Conservation (phyloP, 2,797 vertebrate species). For the Pangasius larnaudii region DNA sequence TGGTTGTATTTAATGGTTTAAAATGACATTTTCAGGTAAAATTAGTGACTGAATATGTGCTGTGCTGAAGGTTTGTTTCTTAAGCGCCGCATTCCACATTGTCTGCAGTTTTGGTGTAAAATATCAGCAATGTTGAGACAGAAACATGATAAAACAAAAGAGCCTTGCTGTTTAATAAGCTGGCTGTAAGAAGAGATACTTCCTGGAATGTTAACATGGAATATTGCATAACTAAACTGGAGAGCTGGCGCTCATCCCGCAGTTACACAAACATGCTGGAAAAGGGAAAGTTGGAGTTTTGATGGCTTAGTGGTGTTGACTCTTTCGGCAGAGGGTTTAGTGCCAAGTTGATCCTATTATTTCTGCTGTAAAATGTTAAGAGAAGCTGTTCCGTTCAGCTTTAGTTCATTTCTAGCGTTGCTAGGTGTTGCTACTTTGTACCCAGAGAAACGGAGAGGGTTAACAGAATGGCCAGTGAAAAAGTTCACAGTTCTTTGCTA, state of each 20-base stretch:
- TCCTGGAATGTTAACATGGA: constrained; percentile 24
- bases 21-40: too few relatives aligned
- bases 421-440: too few relatives aligned
- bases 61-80: background rate
- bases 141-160: constrained; percentile 28
- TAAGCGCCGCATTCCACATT: background rate
- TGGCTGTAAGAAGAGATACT: background rate
- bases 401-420: background rate
- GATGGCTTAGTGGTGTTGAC: background rate
- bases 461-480: background rate
- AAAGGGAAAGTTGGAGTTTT: background rate
- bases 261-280: background rate
- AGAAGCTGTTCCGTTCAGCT: background rate
- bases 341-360: too few relatives aligned
- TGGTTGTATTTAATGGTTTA: background rate
- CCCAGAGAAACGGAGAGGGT: background rate
- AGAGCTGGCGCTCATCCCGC: background rate
- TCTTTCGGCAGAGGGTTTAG: background rate
- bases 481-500: background rate
- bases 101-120: background rate
- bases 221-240: background rate
- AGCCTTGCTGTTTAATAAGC: background rate
- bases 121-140: background rate
- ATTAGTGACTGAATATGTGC: background rate
- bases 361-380: background rate